Base-by-base conservation (phyloP, 2,888 invertebrate species). In the Adelognathus sp. region DNA sequence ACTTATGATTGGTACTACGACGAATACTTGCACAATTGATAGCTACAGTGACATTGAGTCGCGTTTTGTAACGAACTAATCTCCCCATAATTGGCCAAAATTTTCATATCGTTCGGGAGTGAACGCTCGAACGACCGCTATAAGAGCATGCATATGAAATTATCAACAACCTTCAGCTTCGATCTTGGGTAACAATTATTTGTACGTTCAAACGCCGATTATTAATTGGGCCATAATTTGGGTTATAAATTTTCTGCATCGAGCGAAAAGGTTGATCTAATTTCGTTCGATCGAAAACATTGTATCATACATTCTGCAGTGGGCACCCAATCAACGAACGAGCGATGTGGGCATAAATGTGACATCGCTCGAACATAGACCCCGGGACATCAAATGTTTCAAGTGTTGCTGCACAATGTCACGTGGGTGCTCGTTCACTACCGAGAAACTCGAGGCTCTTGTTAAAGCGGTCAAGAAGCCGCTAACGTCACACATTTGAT, bases 401-500 rank as follows among this genome's bases (percentile, higher is more conserved):
- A 21, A 29, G 27, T 64, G 70, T 21, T 52, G 67, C n/a, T 41
- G 63, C 63, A 70, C 66, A 71, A 71, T 75, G 75, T 79, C 71
- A 75, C 66, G 75, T 61, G 60, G 36, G 16, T 27, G 24, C 29
- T 41, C 33, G 36, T 39, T 27, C 39, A 29, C 54, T 36, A 33
- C 54, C 71, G 33, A 75, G 54, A 61, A 41, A 77, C 72, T 72
- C 50, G 50, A 73, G 44, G 67, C 67, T 33, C 79, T 79, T 79
- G 75, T 75, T 71, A 75, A 79, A 75, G 79, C 79, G 79, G 79
- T 79, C 79, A 79, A 79, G 79, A 79, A 79, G 79, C 79, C 66
- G 70, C 75, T 61, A 74, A 67, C 44, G 6, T 33, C 54, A 54
- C 50, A 36, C 52, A 60, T 31, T 44, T 54, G 33, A 77, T 52